Percentiles rank a stretch among this genome's conserved stretches.
These are phyloP conservation scores for Sterna hirundo DNA, from an alignment of 2,113 vertebrate species.

Conservation along the genomic window DNA sequence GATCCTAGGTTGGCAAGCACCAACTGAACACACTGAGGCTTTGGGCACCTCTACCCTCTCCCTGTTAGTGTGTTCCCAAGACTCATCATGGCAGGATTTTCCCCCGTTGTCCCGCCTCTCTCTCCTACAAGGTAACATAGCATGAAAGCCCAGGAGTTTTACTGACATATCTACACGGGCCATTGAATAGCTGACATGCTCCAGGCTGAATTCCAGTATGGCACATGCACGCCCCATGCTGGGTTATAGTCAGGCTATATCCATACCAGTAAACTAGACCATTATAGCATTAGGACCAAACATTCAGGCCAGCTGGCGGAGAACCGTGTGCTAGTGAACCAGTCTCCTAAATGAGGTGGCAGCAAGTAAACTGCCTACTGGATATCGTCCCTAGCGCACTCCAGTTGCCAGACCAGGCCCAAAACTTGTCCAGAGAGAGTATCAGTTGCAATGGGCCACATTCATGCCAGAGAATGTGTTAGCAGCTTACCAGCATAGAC, in stretches of 20 bases:
- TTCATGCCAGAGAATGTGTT: not conserved
- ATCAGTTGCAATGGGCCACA: not conserved
- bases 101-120: not conserved
- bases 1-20: not conserved
- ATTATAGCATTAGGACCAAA: not conserved
- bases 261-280: not conserved
- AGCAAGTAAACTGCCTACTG: not conserved
- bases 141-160: not conserved
- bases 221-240: fast-evolving
- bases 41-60: fast-evolving
- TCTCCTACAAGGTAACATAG: not conserved
- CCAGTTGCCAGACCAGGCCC: not conserved
- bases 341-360: not conserved
- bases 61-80: not conserved
- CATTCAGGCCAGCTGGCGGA: not conserved
- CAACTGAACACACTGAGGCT: not conserved
- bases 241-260: not conserved
- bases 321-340: not conserved
- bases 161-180: not conserved
- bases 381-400: not conserved
- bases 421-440: not conserved
- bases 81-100: not conserved
- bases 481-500: not conserved
- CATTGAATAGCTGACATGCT: not conserved
- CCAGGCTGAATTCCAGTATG: not conserved